phyloP scores from a whole-genome alignment of 2,113 vertebrate genomes.

The Rhagologus leucostigma region DNA sequence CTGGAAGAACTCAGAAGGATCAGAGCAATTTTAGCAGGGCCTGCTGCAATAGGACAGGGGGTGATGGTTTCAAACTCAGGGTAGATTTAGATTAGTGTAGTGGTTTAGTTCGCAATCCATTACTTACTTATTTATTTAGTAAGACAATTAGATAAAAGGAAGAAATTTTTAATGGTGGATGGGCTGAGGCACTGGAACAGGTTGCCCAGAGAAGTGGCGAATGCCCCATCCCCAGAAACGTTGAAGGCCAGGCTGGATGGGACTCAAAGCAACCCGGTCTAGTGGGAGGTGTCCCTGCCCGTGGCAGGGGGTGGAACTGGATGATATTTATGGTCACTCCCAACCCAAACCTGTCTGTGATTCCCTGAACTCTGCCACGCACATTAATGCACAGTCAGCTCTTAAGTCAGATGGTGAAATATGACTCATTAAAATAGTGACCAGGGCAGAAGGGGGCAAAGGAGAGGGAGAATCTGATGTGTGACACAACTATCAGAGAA shows the following conservation, averaged over 20 bases:
- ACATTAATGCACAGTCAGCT: rapidly evolving
- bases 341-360: neutral
- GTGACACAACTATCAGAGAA: neutral
- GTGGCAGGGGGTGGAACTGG: neutral
- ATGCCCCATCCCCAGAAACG: neutral
- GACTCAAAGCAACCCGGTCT: rapidly evolving
- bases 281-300: neutral
- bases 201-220: neutral
- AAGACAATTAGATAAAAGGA: too few relatives aligned
- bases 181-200: neutral
- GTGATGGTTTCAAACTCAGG: neutral
- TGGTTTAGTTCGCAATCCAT: too few relatives aligned
- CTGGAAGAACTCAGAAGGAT: neutral
- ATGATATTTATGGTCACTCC: neutral
- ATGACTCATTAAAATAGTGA: neutral
- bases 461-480: neutral
- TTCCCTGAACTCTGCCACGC: neutral
- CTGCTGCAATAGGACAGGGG: neutral
- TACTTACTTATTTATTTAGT: too few relatives aligned
- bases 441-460: neutral
- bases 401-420: neutral
- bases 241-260: rapidly evolving
- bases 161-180: too few relatives aligned
- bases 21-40: neutral
- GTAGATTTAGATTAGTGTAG: neutral